These are phyloP conservation scores for Orthosia cruda DNA, from an alignment of 2,888 invertebrate genomes.

Conservation along the genomic window DNA sequence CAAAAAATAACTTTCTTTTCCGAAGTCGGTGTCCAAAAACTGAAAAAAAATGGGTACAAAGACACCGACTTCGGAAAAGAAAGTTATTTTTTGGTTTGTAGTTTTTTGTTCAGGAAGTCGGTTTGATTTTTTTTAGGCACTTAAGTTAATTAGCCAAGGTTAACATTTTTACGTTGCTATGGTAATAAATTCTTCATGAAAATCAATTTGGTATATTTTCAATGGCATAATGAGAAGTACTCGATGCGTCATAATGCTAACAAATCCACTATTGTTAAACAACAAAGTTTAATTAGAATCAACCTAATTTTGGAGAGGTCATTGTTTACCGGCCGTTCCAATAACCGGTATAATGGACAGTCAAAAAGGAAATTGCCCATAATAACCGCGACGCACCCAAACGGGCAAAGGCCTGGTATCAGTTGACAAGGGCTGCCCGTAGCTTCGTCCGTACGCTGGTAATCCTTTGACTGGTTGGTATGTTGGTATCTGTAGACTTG, in stretches of 20 bases:
- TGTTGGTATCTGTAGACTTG: neutral
- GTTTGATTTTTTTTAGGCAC: too few relatives aligned
- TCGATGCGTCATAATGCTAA: neutral
- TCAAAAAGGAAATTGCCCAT: neutral
- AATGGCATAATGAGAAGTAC: neutral
- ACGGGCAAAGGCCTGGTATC: neutral
- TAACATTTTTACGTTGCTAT: neutral
- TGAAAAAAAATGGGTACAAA: too few relatives aligned
- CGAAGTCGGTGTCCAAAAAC: too few relatives aligned
- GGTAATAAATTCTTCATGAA: slow-evolving; percentile 2
- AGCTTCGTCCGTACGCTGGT: neutral
- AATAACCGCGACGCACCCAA: neutral
- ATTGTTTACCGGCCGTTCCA: neutral
- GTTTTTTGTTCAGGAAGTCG: too few relatives aligned
- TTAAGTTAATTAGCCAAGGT: neutral
- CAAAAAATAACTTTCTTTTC: too few relatives aligned
- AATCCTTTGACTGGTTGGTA: neutral
- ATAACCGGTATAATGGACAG: neutral
- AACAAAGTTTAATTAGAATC: neutral
- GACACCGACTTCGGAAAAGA: too few relatives aligned
- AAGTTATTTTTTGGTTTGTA: too few relatives aligned
- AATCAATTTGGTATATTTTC: neutral
- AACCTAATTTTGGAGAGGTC: slow-evolving; percentile 9
- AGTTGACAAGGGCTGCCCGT: neutral
- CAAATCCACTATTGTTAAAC: neutral